These are phyloP conservation scores for Tachina fera DNA, from an alignment of 2,888 invertebrate species.

Conservation along the genomic window DNA sequence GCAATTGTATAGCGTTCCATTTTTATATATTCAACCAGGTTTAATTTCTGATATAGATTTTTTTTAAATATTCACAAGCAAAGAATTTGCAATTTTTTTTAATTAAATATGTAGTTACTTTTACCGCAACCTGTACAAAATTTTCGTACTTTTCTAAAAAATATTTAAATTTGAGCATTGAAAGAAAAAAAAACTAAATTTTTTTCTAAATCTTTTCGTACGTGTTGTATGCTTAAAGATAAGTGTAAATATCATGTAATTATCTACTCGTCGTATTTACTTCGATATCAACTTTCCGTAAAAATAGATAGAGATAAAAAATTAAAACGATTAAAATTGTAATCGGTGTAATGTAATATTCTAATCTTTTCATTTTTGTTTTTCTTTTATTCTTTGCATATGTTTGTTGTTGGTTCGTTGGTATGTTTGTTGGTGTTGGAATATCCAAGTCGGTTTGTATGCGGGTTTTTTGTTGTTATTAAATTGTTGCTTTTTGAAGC, in stretches of 20 bases:
- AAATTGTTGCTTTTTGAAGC: no score
- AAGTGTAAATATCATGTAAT: conserved; percentile 32
- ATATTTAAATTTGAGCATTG: no score
- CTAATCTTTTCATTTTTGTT: not conserved
- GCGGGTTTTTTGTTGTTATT: not conserved
- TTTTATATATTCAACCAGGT: no score
- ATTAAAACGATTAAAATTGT: conserved; percentile 44
- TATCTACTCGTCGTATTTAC: not conserved
- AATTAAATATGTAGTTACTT: no score
- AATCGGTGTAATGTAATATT: conserved; percentile 48
- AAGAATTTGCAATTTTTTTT: no score
- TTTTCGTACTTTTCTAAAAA: no score
- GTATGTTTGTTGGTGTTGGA: not conserved
- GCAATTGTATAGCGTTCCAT: no score
- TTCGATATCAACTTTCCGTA: conserved; percentile 10
- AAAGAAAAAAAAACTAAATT: not conserved
- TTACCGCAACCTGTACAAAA: no score
- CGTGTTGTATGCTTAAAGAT: not conserved
- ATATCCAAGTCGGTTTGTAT: not conserved
- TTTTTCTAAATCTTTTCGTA: conserved; percentile 12
- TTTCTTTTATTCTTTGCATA: not conserved
- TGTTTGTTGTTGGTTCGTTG: no score
- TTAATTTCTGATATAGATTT: no score
- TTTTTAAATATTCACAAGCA: no score
- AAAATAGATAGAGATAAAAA: not conserved